phyloP scores from a whole-genome alignment of 2,113 vertebrate species.

The Picathartes gymnocephalus region DNA sequence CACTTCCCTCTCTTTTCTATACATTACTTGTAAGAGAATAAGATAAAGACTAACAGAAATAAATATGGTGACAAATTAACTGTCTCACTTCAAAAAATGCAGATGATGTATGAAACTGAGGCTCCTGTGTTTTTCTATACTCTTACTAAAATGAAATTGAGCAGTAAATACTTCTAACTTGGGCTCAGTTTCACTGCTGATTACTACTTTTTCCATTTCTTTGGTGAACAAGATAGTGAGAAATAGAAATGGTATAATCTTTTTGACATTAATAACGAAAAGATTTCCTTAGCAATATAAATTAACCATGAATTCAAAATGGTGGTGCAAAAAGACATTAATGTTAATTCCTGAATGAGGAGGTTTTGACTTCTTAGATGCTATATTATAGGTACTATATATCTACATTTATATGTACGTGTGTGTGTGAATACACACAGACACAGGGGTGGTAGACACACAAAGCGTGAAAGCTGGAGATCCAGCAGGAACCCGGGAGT shows the following conservation, averaged over 20 bases:
- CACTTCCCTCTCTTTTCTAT: not conserved
- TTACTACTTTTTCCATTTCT: not conserved
- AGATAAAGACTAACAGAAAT: not conserved
- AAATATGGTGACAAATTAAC: not conserved
- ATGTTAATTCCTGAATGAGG: not conserved
- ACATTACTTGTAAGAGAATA: not conserved
- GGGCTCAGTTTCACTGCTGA: not conserved
- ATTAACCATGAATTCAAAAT: not conserved
- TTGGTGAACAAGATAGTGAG: not conserved
- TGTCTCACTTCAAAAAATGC: not conserved
- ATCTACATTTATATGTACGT: accelerated
- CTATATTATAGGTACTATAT: not conserved
- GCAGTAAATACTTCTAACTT: not conserved
- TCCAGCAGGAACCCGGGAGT: not conserved
- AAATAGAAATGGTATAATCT: not conserved
- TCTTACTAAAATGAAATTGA: not conserved
- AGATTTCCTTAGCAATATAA: not conserved
- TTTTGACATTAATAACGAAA: not conserved
- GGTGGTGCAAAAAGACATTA: not conserved
- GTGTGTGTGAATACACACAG: not conserved
- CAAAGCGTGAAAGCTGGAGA: not conserved
- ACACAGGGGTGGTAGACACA: not conserved
- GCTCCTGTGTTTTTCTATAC: not conserved
- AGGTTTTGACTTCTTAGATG: not conserved
- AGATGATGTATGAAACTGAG: not conserved